Conservation (phyloP, 2,797 vertebrate species). For the Enteromius argenteus region DNA sequence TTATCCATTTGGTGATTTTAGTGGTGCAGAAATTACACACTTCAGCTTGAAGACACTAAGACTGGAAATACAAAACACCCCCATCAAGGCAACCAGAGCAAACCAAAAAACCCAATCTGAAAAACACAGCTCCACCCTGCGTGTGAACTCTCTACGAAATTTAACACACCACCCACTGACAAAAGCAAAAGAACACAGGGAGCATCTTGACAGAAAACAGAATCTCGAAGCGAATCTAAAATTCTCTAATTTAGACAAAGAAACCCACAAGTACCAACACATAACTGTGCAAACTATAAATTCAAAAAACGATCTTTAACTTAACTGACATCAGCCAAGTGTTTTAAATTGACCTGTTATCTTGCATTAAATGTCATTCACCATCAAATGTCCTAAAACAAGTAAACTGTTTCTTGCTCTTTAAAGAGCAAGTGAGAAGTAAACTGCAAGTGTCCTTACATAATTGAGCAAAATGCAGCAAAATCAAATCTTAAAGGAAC, state of each 20-base stretch:
- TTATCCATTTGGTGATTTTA: not conserved
- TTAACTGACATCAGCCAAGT: not conserved
- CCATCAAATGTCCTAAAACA: not conserved
- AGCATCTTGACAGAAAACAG: conserved; percentile 31
- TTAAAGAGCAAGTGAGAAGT: not conserved
- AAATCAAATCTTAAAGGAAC: not conserved
- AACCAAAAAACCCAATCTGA: conserved; percentile 35
- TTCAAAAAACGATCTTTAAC: not conserved
- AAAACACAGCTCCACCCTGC: conserved; percentile 51
- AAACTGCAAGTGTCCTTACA: conserved; percentile 4
- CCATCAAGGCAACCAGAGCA: conserved; percentile 49
- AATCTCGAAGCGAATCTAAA: conserved; percentile 18
- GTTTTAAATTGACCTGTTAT: not conserved
- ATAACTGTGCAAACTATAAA: not conserved
- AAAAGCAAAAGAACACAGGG: conserved; percentile 20
- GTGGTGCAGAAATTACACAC: conserved; percentile 22
- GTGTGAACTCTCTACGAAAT: conserved; percentile 48
- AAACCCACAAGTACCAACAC: not conserved
- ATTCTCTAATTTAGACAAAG: not conserved
- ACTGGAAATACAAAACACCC: conserved; percentile 45
- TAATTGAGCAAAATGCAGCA: not conserved
- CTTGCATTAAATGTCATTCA: not conserved
- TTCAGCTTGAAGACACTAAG: conserved; percentile 20
- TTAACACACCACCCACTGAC: conserved; percentile 43
- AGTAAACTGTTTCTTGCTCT: not conserved